Evolutionary conservation across 2,888 invertebrate species (phyloP), one percentile per base, ranked within the genome.

Genomic region (Merodon equestris): DNA sequence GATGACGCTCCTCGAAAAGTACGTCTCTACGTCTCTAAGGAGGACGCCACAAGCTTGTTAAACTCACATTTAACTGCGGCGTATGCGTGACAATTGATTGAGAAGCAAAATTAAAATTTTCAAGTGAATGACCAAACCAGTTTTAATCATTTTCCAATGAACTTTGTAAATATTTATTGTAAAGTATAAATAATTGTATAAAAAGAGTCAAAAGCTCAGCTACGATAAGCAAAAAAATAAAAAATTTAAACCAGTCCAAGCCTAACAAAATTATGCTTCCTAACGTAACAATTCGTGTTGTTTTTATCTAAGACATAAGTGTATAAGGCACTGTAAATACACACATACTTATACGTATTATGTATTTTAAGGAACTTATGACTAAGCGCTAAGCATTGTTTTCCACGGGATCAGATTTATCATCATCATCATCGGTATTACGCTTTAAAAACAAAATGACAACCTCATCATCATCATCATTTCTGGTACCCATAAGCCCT

Each of bases 381-480:
- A 10, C 15, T 38, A 4, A 27, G 60, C 48, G 18, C 3, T 9
- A 34, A 36, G 27, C 45, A 51, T 36, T 45, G 27, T 27, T 54
- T 53, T 53, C 40, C 53, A 61, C 56, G 54, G 61, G 71, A 72
- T 64, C 57, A 51, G 44, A 36, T n/a, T 61, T 51, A 64, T 64
- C 12, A 9, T 53, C 72, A 64, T 64, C 57, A 15, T 18, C 53
- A 72, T 57, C 51, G 51, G 27, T 38, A 51, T 63, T 51, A 17
- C 18, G 57, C 64, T 63, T 58, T 50, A 34, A 44, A 64, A 19
- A 74, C 42, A 51, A n/a, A n/a, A n/a, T n/a, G n/a, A n/a, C n/a
- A n/a, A n/a, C n/a, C 18, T 58, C 60, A 48, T 68, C 64, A 81
- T 74, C 57, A 56, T 57, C 47, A 63, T 81, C 67, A 63, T 75